These are phyloP conservation scores for Polylopha cassiicola DNA, from an alignment of 2,888 invertebrate genomes.

Conservation along the genomic window DNA sequence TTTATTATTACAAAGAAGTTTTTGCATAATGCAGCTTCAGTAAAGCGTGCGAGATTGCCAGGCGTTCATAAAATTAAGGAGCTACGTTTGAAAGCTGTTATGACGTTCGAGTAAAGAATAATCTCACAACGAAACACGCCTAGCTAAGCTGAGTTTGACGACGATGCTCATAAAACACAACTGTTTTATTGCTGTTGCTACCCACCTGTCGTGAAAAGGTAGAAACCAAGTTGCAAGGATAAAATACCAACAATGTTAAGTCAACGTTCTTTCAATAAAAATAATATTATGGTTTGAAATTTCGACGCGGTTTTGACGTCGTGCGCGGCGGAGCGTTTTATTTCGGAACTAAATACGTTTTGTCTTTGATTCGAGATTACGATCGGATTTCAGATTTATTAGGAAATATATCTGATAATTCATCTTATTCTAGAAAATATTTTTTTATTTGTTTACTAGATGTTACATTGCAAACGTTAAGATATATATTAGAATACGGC, in stretches of 20 bases:
- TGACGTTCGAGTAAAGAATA: conserved; percentile 31
- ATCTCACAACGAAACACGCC: conserved; percentile 38
- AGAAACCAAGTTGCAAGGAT: conserved; percentile 30
- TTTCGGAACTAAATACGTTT: conserved; percentile 11
- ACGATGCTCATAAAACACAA: conserved; percentile 56
- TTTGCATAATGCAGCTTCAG: conserved; percentile 18
- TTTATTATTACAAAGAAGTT: conserved; percentile 13
- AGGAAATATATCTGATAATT: too few relatives aligned
- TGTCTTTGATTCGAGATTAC: conserved; percentile 7
- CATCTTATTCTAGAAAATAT: too few relatives aligned
- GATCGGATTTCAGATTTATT: too few relatives aligned
- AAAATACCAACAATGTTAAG: conserved; percentile 36
- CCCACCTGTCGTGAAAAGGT: conserved; percentile 37
- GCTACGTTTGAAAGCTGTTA: conserved; percentile 30
- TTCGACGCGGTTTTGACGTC: conserved; percentile 15
- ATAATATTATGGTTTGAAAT: conserved; percentile 20
- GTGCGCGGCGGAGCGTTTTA: conserved; percentile 13
- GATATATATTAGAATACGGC: too few relatives aligned
- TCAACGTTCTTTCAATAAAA: conserved; percentile 24
- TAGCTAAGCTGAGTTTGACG: conserved; percentile 51
- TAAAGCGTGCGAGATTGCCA: conserved; percentile 15
- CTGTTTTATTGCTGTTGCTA: conserved; percentile 51
- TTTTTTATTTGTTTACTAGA: too few relatives aligned
- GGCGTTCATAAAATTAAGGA: conserved; percentile 48
- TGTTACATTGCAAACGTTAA: too few relatives aligned